Base-by-base conservation (phyloP, 1,140 invertebrate genomes). In the Gonatopus flavifemur region DNA sequence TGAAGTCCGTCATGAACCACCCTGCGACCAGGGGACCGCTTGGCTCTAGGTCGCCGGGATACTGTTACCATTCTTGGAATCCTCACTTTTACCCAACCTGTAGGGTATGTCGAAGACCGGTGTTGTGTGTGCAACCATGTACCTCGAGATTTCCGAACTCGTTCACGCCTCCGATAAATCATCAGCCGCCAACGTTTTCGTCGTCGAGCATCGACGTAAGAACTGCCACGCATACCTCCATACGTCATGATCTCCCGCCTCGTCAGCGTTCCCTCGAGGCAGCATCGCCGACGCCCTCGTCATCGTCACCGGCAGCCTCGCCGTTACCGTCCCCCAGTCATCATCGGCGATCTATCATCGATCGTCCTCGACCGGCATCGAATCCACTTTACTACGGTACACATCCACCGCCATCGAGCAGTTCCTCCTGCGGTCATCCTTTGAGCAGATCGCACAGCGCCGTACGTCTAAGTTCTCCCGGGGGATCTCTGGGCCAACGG, bases 31-130 rank as follows among this genome's bases (percentile, higher is more conserved):
- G 75, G 74, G 68, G 74, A 44, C 72, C 69, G 49, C 58, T 74
- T 69, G 73, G 70, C 72, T 67, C 71, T 67, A 75, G 72, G 72
- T 70, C 73, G 72, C 72, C 70, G 72, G 72, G 72, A 70, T 76
- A 73, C 67, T 74, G 71, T 52, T 76, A 74, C 58, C 72, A 77
- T 46, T 64, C 72, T 47, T 76, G 73, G 70, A 72, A 70, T 35
- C 66, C 74, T 41, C 72, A 72, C 45, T 59, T 71, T 13, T 67
- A 67, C 21, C 66, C 71, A 24, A 57, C 70, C 21, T 76, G 75
- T 61, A 57, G 68, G 47, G 59, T 70, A 31, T 75, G 75, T 46
- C 59, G 71, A 38, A 62, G 69, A 42, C 74, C 73, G 40, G 59
- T 74, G 18, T 38, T 75, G 38, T 65, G 60, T 32, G 37, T 73